Evolutionary conservation across 1,140 invertebrate species (phyloP).

Genomic region (Drosophila orena): DNA sequence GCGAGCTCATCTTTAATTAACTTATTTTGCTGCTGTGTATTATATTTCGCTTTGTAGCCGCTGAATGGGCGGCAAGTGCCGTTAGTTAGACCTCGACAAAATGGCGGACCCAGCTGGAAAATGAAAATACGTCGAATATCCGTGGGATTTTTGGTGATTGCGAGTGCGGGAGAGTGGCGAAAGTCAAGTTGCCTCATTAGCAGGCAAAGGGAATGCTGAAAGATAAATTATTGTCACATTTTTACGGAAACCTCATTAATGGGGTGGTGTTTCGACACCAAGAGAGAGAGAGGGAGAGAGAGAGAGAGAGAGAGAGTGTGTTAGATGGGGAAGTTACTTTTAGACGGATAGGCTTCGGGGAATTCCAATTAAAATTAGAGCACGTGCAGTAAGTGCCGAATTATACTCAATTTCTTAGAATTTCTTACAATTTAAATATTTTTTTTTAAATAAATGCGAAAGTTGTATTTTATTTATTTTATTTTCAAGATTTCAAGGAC

Average conservation of each 20-base stretch:
- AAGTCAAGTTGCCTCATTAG: slow-evolving; percentile 48
- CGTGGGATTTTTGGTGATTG: slow-evolving; percentile 10
- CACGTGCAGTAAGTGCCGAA: slow-evolving; percentile 5
- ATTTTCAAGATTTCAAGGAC: no score
- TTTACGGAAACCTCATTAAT: slow-evolving; percentile 41
- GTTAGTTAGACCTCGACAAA: slow-evolving; percentile 50
- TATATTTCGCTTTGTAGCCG: slow-evolving; percentile 34
- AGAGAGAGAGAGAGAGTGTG: slow-evolving; percentile 5
- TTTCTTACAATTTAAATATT: background rate
- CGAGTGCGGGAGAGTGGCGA: slow-evolving; percentile 18
- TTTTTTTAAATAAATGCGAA: no score
- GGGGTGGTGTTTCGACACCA: background rate
- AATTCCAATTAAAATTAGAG: slow-evolving; percentile 4
- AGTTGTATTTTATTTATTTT: no score
- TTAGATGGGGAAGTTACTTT: slow-evolving; percentile 5
- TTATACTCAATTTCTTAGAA: background rate
- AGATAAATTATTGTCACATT: slow-evolving; percentile 46
- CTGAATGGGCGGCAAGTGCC: slow-evolving; percentile 22
- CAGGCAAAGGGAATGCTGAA: slow-evolving; percentile 26
- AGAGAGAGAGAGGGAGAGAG: background rate
- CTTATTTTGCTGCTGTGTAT: slow-evolving; percentile 42
- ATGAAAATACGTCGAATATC: slow-evolving; percentile 21
- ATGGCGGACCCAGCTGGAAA: slow-evolving; percentile 30
- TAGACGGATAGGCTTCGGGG: slow-evolving; percentile 14
- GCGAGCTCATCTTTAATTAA: slow-evolving; percentile 58